phyloP scores from a whole-genome alignment of 2,797 vertebrate species.

The Eulemur albifrons region DNA sequence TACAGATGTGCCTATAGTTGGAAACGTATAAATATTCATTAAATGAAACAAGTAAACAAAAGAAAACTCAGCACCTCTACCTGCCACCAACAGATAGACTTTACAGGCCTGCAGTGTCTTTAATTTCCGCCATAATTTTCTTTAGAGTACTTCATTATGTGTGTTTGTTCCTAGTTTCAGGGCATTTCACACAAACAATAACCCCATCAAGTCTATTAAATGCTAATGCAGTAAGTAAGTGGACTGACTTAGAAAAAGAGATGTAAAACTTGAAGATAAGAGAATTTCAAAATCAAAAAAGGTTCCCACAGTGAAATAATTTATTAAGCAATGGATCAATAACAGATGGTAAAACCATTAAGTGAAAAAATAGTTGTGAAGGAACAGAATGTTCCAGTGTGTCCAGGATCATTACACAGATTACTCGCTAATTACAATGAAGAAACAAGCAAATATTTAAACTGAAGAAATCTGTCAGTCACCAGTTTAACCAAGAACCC shows the following conservation, averaged over 20 bases:
- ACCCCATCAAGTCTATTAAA: neutral
- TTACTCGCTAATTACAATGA: neutral
- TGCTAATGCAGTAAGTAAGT: neutral
- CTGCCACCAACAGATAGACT: neutral
- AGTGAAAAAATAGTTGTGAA: neutral
- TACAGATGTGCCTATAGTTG: neutral
- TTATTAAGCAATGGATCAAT: neutral
- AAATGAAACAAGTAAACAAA: neutral
- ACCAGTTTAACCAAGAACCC: neutral
- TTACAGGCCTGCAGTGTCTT: neutral
- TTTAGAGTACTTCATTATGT: neutral
- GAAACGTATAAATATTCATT: neutral
- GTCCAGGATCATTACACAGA: neutral
- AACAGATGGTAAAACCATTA: neutral
- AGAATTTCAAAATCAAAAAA: slow-evolving; percentile 14
- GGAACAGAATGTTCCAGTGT: neutral
- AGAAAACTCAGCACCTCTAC: neutral
- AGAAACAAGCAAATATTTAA: neutral
- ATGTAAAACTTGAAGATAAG: neutral
- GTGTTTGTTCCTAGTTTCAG: neutral
- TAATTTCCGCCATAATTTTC: neutral
- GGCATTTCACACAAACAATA: neutral
- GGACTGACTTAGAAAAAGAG: neutral
- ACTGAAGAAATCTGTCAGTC: neutral
- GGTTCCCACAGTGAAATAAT: neutral